Evolutionary conservation across 2,797 vertebrate species (phyloP).

Genomic region (Tarsius wallacei): DNA sequence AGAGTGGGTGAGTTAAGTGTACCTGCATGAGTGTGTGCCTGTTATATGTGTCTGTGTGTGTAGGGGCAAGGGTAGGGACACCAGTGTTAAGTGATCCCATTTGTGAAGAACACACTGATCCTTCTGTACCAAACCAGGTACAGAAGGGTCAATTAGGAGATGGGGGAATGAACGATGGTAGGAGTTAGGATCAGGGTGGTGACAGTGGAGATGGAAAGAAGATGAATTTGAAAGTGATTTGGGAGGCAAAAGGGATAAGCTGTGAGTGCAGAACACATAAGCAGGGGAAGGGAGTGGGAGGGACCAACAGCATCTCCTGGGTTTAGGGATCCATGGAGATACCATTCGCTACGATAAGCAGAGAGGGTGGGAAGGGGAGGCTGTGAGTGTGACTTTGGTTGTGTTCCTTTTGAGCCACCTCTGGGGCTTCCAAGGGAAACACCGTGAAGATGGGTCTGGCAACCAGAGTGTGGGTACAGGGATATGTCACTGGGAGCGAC

Average conservation of each 20-base stretch:
- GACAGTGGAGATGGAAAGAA: not conserved
- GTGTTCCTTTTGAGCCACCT: not conserved
- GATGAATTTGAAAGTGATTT: not conserved
- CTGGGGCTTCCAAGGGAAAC: not conserved
- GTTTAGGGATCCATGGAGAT: not conserved
- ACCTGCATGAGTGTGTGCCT: rapidly evolving
- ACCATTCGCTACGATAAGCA: not conserved
- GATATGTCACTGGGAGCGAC: rapidly evolving
- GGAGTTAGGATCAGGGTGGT: not conserved
- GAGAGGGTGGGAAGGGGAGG: not conserved
- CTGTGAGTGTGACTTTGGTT: rapidly evolving
- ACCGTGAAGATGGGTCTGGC: not conserved
- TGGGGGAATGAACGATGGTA: not conserved
- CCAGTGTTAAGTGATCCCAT: not conserved
- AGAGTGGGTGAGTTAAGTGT: not conserved
- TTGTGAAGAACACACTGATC: not conserved
- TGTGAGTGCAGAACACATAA: not conserved
- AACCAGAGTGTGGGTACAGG: not conserved
- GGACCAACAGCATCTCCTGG: not conserved
- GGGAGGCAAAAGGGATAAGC: not conserved
- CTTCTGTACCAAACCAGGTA: not conserved
- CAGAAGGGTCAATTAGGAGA: not conserved
- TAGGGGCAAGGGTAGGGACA: too few species aligned
- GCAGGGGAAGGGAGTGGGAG: not conserved
- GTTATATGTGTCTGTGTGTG: not conserved